Conservation (phyloP, 2,797 vertebrate genomes). For the Sebastes variabilis region DNA sequence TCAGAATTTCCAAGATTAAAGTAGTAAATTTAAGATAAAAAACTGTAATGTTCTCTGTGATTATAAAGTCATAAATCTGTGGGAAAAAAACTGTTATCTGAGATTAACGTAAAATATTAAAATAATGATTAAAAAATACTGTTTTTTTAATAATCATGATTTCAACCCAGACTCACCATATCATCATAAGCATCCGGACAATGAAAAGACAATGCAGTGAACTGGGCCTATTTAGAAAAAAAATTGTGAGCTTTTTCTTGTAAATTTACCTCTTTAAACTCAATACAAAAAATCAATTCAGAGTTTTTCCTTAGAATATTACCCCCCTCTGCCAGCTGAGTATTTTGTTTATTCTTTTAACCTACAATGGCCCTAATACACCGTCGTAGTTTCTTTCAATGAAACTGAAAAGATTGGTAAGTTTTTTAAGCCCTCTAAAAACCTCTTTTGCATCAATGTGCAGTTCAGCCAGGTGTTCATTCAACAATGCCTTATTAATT, state of each 20-base stretch:
- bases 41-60: accelerated
- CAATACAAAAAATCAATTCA: no score
- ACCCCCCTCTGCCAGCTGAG: neutral
- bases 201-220: neutral
- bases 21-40: no score
- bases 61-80: no score
- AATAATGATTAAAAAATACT: no score
- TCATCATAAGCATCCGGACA: neutral
- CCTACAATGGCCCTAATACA: neutral
- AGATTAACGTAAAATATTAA: no score
- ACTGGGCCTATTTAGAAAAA: no score
- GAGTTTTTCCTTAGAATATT: accelerated
- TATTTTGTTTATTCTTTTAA: neutral
- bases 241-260: no score
- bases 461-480: neutral
- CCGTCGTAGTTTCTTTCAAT: neutral
- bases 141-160: neutral
- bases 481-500: neutral
- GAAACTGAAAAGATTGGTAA: neutral
- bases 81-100: no score
- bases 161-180: neutral
- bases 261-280: neutral
- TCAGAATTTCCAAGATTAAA: no score
- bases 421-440: neutral
- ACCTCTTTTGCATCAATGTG: neutral